Conservation (phyloP, 2,797 vertebrate species). For the Platalea minor region DNA sequence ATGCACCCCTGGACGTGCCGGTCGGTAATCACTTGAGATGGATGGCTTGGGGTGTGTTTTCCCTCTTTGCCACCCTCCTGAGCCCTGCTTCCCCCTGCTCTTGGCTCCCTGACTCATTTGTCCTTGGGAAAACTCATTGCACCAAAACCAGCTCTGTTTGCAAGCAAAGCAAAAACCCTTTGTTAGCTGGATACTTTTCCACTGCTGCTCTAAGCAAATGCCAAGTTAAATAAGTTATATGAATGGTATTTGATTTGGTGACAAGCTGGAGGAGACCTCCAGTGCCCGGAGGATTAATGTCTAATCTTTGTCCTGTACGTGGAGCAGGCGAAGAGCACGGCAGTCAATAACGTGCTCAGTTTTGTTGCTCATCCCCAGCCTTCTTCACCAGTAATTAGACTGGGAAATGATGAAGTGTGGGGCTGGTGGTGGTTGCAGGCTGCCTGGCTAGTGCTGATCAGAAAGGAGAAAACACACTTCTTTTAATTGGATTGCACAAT, state of each 20-base stretch:
- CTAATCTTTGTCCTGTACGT: constrained; percentile 8
- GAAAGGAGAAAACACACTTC: background rate
- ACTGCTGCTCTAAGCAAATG: background rate
- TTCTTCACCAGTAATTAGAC: constrained; percentile 48
- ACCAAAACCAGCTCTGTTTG: background rate
- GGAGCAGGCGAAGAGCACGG: constrained; percentile 8
- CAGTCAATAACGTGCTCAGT: constrained; percentile 50
- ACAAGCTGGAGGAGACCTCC: constrained; percentile 36
- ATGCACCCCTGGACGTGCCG: accelerated
- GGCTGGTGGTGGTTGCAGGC: constrained; percentile 41
- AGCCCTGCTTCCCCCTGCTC: background rate
- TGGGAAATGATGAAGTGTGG: constrained; percentile 53
- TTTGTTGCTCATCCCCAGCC: constrained; percentile 42
- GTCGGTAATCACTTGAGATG: no score
- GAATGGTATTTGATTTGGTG: constrained; percentile 4
- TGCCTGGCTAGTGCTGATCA: constrained; percentile 45
- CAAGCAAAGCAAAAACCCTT: background rate
- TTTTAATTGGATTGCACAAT: constrained; percentile 50
- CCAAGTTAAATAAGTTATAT: background rate
- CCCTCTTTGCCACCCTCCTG: background rate
- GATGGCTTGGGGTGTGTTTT: accelerated
- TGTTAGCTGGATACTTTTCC: background rate
- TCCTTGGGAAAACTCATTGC: background rate
- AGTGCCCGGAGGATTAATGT: constrained; percentile 39
- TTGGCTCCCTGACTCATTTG: accelerated